Evolutionary conservation across 2,797 vertebrate genomes (phyloP).

Genomic region (Pantherophis alleghaniensis): DNA sequence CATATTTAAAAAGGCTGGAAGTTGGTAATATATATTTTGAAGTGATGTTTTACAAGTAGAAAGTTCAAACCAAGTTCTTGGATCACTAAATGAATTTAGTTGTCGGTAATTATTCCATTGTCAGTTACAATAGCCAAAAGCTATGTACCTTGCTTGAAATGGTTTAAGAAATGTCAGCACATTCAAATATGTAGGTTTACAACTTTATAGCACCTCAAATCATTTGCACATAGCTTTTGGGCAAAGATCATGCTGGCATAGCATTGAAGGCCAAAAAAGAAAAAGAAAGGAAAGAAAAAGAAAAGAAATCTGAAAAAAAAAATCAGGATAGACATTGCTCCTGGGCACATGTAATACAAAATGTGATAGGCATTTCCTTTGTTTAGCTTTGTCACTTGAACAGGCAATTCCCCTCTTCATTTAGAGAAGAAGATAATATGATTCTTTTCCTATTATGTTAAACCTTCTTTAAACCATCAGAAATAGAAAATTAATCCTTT

Average conservation of each 20-base stretch:
- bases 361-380: background rate
- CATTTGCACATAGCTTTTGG: background rate
- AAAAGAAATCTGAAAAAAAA: background rate
- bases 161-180: background rate
- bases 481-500: background rate
- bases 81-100: background rate
- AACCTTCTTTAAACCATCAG: background rate
- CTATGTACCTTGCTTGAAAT: background rate
- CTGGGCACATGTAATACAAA: background rate
- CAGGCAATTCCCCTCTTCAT: background rate
- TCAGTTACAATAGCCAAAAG: background rate
- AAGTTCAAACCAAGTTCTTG: background rate
- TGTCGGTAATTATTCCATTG: background rate
- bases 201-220: background rate
- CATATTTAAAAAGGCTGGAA: background rate
- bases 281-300: background rate
- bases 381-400: background rate
- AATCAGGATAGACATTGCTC: background rate
- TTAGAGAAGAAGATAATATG: background rate
- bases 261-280: background rate
- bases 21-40: background rate
- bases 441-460: background rate
- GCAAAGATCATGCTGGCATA: background rate
- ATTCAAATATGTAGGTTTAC: background rate
- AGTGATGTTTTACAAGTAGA: background rate